Evolutionary conservation across 1,140 invertebrate species (phyloP).

Genomic region (Tetragonula clypearis): DNA sequence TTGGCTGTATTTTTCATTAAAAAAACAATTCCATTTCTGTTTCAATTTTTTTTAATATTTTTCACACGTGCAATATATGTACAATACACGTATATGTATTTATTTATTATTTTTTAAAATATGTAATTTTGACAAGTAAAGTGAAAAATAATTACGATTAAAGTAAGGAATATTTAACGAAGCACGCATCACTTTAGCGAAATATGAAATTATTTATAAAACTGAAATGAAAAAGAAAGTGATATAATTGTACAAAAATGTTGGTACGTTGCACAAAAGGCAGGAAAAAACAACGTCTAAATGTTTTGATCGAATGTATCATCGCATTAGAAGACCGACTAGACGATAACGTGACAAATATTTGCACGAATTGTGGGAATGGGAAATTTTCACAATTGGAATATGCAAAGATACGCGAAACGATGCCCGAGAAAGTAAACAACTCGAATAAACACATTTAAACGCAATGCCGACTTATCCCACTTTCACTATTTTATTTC

Average conservation of each 20-base stretch:
- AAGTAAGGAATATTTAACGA: constrained; percentile 5
- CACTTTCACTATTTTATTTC: constrained; percentile 23
- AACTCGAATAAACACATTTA: constrained; percentile 42
- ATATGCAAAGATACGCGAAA: constrained; percentile 46
- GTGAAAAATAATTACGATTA: constrained; percentile 5
- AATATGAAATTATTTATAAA: constrained; percentile 22
- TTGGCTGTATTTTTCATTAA: background rate
- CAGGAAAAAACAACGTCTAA: background rate
- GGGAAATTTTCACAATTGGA: constrained; percentile 34
- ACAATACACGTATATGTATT: constrained; percentile 3
- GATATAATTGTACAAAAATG: background rate
- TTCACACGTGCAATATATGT: constrained; percentile 27
- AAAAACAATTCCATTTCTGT: constrained; percentile 20
- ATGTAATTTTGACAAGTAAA: constrained; percentile 3
- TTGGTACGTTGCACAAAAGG: background rate
- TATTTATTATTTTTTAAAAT: constrained; percentile 14
- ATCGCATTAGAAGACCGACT: background rate
- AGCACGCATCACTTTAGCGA: constrained; percentile 1
- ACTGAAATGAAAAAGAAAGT: constrained; percentile 21
- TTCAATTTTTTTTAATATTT: constrained; percentile 7
- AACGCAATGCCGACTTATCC: constrained; percentile 34
- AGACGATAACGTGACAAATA: background rate
- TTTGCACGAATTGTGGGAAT: background rate
- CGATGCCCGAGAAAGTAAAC: constrained; percentile 38
- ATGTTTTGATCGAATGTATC: background rate